Evolutionary conservation across 2,888 invertebrate species (phyloP).

Genomic region (Bedellia somnulentella): DNA sequence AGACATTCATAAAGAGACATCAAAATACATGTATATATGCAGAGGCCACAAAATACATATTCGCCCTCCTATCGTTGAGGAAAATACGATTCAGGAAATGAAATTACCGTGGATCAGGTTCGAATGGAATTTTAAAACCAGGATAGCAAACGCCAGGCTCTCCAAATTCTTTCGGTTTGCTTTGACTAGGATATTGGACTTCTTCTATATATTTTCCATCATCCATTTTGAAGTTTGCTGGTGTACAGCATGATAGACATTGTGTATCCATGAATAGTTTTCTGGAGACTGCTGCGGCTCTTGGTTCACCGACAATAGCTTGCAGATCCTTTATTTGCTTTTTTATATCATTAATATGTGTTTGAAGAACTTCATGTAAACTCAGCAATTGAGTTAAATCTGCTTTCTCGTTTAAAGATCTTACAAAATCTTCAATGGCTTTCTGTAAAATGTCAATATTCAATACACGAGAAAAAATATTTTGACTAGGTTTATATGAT

Average conservation of each 20-base stretch:
- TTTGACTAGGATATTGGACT: too few relatives aligned
- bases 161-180: not conserved
- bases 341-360: conserved; percentile 2
- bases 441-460: conserved; percentile 2
- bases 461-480: too few relatives aligned
- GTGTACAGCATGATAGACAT: conserved; percentile 7
- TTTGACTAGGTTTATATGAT: too few relatives aligned
- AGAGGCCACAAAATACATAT: too few relatives aligned
- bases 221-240: too few relatives aligned
- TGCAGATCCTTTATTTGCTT: conserved; percentile 3
- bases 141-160: conserved; percentile 2
- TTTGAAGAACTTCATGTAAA: conserved; percentile 3
- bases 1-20: too few relatives aligned
- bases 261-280: conserved; percentile 3
- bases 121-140: conserved; percentile 3
- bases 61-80: too few relatives aligned
- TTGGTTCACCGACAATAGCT: conserved; percentile 4
- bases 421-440: conserved; percentile 3
- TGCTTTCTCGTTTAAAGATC: conserved; percentile 3
- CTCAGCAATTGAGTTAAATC: not conserved
- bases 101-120: conserved; percentile 4
- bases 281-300: conserved; percentile 1
- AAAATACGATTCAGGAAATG: too few relatives aligned
- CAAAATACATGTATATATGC: too few relatives aligned
- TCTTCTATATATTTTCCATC: too few relatives aligned